Percentiles rank a stretch among this genome's conserved stretches.
phyloP scores from a whole-genome alignment of 2,113 vertebrate species.

The Hepsetus odoe region DNA sequence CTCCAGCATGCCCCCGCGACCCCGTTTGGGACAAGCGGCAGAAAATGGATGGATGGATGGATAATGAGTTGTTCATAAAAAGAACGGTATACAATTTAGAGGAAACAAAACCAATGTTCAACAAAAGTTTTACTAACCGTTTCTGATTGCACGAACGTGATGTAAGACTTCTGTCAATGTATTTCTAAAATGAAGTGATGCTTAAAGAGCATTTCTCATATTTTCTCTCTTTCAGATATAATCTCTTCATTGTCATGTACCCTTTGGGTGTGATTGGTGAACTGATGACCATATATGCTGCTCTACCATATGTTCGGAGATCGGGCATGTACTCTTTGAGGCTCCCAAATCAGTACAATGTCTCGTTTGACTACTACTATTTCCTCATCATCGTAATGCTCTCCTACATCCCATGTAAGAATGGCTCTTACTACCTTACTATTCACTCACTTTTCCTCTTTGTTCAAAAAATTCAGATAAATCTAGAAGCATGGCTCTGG shows the following conservation, averaged over 20 bases:
- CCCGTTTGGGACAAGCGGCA: too few species aligned
- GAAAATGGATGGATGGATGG: too few species aligned
- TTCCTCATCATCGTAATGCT: slow-evolving; percentile 94
- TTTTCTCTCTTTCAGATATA: slow-evolving; percentile 72
- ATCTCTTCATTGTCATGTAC: slow-evolving; percentile 96
- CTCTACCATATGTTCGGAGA: slow-evolving; percentile 91
- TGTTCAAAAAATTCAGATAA: not conserved
- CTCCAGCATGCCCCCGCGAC: too few species aligned
- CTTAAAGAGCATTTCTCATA: not conserved
- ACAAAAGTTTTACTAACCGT: too few species aligned
- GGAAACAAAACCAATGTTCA: too few species aligned
- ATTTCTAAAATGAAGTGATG: not conserved
- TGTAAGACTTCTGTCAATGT: not conserved
- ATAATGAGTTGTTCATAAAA: too few species aligned
- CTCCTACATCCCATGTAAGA: slow-evolving; percentile 95
- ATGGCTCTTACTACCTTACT: slow-evolving; percentile 24
- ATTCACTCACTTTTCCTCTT: slow-evolving; percentile 2
- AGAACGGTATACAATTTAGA: too few species aligned
- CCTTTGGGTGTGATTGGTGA: slow-evolving; percentile 93
- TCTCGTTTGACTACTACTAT: slow-evolving; percentile 99
- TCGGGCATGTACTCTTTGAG: slow-evolving; percentile 93
- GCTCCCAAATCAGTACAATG: slow-evolving; percentile 96
- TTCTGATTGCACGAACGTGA: too few species aligned
- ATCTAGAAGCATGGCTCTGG: not conserved
- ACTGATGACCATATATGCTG: slow-evolving; percentile 92